These are phyloP conservation scores for Brachionus koreanus DNA, from an alignment of 1,140 invertebrate genomes.

Conservation along the genomic window DNA sequence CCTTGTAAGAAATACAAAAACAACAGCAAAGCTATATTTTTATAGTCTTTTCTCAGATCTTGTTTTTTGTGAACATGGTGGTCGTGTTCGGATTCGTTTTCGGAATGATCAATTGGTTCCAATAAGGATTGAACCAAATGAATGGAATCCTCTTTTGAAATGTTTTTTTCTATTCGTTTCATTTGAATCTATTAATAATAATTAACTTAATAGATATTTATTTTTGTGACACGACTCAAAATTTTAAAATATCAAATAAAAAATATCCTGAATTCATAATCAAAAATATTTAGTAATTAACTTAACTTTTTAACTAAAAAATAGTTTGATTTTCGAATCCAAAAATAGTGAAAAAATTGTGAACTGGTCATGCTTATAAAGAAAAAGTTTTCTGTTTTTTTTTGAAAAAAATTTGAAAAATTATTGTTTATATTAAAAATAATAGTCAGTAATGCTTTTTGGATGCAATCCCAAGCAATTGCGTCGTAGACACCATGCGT, in stretches of 20 bases:
- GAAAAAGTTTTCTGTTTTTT: too few species aligned
- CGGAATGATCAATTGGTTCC: not conserved
- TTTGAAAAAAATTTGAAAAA: too few species aligned
- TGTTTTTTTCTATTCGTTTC: not conserved
- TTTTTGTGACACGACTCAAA: constrained; percentile 12
- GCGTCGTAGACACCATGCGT: too few species aligned
- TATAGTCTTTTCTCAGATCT: constrained; percentile 25
- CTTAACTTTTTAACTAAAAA: constrained; percentile 35
- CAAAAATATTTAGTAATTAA: not conserved
- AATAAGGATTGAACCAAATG: not conserved
- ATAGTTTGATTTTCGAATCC: too few species aligned
- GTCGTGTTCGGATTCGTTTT: not conserved
- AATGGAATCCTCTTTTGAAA: not conserved
- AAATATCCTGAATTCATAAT: not conserved
- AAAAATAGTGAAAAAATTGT: too few species aligned
- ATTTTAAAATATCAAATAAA: not conserved
- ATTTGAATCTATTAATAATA: not conserved
- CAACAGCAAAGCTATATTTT: constrained; percentile 62
- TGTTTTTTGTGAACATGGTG: not conserved
- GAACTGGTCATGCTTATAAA: too few species aligned
- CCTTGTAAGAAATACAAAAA: constrained; percentile 89
- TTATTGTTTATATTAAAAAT: too few species aligned
- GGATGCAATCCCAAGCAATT: too few species aligned
- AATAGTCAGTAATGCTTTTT: too few species aligned
- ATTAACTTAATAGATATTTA: not conserved